Base-by-base conservation (phyloP, 2,888 invertebrate genomes). In the Crematogaster levior region DNA sequence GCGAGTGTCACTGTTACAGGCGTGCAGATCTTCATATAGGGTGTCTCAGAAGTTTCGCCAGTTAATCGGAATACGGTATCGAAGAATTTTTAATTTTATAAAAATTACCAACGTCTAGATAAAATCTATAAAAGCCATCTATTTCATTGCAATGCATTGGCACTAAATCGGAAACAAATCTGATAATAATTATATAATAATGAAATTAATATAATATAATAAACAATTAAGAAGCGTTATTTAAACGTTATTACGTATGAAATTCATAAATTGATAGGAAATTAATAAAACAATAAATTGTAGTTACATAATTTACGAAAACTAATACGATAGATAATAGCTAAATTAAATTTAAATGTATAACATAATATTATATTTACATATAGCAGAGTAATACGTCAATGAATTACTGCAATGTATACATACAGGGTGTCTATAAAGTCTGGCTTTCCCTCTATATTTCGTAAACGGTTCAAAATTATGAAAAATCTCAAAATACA, bases 1-100 rank as follows among this genome's bases (percentile, higher is more conserved):
- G 83, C 65, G 81, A 83, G 66, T 84, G 37, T 53, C 48, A 46
- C 70, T 60, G 24, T 60, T 80, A 18, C 18, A 46, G 9, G 18
- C 66, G 27, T 65, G 30, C 68, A 53, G 3, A 63, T 34, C 40
- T 60, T 51, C 21, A 18, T 77, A 77, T 30, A 56, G n/a, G 53
- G 68, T 68, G 68, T 77, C n/a, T 18, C 56, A 30, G 10, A 72
- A 81, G 40, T 61, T 30, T 60, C 58, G 30, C 27, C 12, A 58
- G 48, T 60, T 63, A 24, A n/a, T 40, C 27, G 3, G 3, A 56
- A 7, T 15, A 24, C 3, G 3, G 18, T 9, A 34, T 46, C 2
- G 1, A 18, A 10, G 6, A n/a, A 24, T 34, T 30, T 63, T 30
- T 21, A 12, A 63, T 18, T 58, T 27, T n/a, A 1, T 40, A 34